phyloP scores from a whole-genome alignment of 2,113 vertebrate genomes.

The Pedetes capensis region DNA sequence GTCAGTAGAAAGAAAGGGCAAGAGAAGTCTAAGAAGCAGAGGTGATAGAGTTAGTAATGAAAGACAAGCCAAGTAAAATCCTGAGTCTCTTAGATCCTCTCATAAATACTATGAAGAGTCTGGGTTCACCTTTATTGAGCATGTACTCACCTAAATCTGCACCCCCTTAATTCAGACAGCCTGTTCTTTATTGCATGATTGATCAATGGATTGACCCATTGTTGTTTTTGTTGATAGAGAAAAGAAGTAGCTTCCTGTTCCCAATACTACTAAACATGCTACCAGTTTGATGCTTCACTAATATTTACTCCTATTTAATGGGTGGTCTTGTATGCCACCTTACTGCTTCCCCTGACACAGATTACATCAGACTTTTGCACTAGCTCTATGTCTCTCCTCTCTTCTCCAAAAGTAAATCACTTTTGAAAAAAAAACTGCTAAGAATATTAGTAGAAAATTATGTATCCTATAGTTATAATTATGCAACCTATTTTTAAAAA shows the following conservation, averaged over 20 bases:
- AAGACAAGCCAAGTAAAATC: not conserved
- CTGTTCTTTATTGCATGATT: not conserved
- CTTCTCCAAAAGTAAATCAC: not conserved
- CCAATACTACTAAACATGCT: not conserved
- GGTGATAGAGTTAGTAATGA: not conserved
- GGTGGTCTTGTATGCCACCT: not conserved
- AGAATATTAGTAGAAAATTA: not conserved
- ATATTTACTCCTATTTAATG: not conserved
- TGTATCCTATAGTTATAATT: not conserved
- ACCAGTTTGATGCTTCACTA: not conserved
- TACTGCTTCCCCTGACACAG: not conserved
- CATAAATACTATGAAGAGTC: not conserved
- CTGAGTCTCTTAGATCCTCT: not conserved
- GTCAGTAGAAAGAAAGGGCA: not conserved
- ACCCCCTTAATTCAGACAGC: not conserved
- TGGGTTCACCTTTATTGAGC: not conserved
- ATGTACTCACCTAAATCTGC: not conserved
- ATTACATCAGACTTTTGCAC: not conserved
- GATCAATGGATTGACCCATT: not conserved
- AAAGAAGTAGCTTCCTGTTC: not conserved
- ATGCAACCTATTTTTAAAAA: not conserved
- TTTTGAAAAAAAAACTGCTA: not conserved
- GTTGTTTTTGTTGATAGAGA: not conserved
- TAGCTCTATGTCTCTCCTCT: not conserved
- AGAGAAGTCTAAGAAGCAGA: not conserved